Base-by-base conservation (phyloP, 2,888 invertebrate species). In the Epistrophe grossulariae region DNA sequence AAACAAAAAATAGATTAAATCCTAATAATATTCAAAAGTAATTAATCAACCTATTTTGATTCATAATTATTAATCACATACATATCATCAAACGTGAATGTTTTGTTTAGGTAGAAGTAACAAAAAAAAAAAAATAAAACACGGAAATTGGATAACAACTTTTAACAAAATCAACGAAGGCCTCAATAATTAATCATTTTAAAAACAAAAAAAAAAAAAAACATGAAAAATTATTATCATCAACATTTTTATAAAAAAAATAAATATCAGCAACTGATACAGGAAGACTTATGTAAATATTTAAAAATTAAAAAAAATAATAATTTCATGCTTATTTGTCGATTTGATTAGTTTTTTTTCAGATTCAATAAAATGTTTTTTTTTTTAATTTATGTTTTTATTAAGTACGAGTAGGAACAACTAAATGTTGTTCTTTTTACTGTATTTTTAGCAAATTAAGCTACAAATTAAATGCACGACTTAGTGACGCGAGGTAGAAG, bases 291-390 rank as follows among this genome's bases (percentile, higher is more conserved):
- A 11, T 28, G 28, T 31, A 31, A n/a, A 55, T n/a, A 38, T 19
- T 24, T 0, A 24, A 8, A 35, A 24, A 24, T 3, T 2, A 9
- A 35, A 35, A 35, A 35, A 35, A 13, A 52, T 15, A 24, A 9
- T 62, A 64, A 66, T 66, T 66, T 35, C 68, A 68, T 50, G 68
- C 50, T 50, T 50, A n/a, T 62, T 62, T 62, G 9, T 24, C 24
- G 62, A 24, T 43, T 62, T 62, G 35, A 62, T 62, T 62, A 24
- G 43, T 62, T 62, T 62, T 62, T 62, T 62, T 35, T 8, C 11
- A 24, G 4, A 40, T 24, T 40, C 6, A 35, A 35, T n/a, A n/a
- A n/a, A n/a, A n/a, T 28, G 24, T 24, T 5, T 1, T 52, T 15
- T 57, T n/a, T 31, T 31, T 55, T 55, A 8, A 15, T 28, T 55